Base-by-base conservation (phyloP, 2,888 invertebrate species). In the Lithophane socia region DNA sequence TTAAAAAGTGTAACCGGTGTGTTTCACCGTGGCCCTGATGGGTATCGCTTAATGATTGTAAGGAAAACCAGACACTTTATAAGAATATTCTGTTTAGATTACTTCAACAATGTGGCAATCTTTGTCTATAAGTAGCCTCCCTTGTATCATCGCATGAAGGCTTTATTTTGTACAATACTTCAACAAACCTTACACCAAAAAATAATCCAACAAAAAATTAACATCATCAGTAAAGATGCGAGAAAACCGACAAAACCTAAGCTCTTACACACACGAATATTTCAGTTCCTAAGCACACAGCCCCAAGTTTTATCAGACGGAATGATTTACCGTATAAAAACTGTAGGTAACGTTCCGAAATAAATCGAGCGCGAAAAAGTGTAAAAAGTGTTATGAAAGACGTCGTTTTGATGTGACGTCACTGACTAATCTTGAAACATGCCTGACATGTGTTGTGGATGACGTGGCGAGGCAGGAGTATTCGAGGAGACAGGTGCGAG, bases 371-470 rank as follows among this genome's bases (percentile, higher is more conserved):
- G 73, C 29, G 61, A 78, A 75, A 83, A 79, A 75, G 72, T 54
- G 76, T 80, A 73, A 79, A 86, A 86, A 79, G 29, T 60, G 73
- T 29, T 64, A 71, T 56, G 73, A 60, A 69, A 29, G n/a, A 72
- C 54, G 29, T 60, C 67, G 63, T 79, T 83, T 66, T 79, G 79
- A 71, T 71, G 80, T 84, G 84, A 67, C 67, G 83, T 83, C 84
- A 65, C 80, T 21, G 67, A 75, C 37, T 84, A 84, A 84, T 84
- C 84, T 84, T 86, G 75, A 84, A 75, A 84, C 80, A 76, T 84
- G 80, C 52, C 80, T 66, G 68, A 84, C 84, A 84, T 74, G 73
- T 61, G 68, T 73, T 61, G 49, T 18, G 44, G 63, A 24, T 65
- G 80, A 79, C 70, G 64, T 49, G 65, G 13, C 29, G n/a, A 8